Evolutionary conservation across 2,888 invertebrate genomes (phyloP).

Genomic region (Drosophila fulvimacula): DNA sequence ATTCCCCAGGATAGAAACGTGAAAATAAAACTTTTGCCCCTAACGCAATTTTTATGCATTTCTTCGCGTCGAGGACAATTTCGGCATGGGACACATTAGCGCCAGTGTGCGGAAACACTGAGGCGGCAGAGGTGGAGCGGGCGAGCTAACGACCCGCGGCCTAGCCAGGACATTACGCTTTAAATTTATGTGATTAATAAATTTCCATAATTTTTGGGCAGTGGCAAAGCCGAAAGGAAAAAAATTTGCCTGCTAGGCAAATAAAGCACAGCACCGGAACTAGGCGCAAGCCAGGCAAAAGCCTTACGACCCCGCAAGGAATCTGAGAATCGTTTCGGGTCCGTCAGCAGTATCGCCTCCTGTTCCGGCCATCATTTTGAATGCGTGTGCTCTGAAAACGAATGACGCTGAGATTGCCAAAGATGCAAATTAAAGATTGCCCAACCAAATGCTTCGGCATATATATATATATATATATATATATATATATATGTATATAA

Average conservation of each 20-base stretch:
- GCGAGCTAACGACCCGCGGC: slow-evolving; percentile 57
- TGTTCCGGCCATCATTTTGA: slow-evolving; percentile 37
- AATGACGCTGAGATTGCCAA: slow-evolving; percentile 67
- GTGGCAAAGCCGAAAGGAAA: slow-evolving; percentile 4
- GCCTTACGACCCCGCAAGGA: slow-evolving; percentile 49
- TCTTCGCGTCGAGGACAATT: slow-evolving; percentile 53
- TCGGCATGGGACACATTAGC: slow-evolving; percentile 76
- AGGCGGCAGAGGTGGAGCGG: background rate
- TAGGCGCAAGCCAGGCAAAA: slow-evolving; percentile 35
- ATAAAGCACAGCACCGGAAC: slow-evolving; percentile 53
- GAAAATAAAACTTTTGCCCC: slow-evolving; percentile 51
- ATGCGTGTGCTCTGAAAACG: slow-evolving; percentile 27
- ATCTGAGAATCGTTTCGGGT: slow-evolving; percentile 41
- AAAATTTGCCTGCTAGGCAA: slow-evolving; percentile 50
- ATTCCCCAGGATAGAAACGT: slow-evolving; percentile 17
- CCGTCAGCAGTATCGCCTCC: slow-evolving; percentile 54
- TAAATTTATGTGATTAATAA: slow-evolving; percentile 82
- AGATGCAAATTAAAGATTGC: slow-evolving; percentile 75
- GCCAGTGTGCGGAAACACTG: slow-evolving; percentile 29
- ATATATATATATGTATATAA: background rate
- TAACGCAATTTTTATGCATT: slow-evolving; percentile 76
- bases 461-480: background rate
- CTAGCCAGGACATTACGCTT: slow-evolving; percentile 71
- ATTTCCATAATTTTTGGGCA: slow-evolving; percentile 77
- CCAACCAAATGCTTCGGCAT: slow-evolving; percentile 19